These are phyloP conservation scores for Mobula birostris DNA, from an alignment of 2,113 vertebrate species.

Conservation along the genomic window DNA sequence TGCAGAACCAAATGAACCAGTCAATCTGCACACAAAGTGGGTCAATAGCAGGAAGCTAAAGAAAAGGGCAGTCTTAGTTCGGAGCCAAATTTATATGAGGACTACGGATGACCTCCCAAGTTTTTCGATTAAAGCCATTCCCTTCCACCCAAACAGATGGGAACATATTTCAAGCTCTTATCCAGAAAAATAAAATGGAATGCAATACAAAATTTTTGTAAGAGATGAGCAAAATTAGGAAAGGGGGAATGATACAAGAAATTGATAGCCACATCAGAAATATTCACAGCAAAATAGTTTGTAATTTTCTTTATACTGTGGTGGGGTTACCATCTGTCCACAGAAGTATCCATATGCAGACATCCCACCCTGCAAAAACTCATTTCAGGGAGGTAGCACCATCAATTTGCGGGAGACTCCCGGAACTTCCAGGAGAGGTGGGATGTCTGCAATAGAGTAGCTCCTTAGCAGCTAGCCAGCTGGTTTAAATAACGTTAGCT, in stretches of 20 bases:
- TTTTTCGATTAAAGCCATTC: background rate
- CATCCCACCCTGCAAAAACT: too few species aligned
- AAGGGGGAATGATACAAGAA: background rate
- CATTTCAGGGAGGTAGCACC: too few species aligned
- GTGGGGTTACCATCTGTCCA: background rate
- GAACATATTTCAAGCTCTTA: background rate
- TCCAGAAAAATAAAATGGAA: background rate
- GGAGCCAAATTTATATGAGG: background rate
- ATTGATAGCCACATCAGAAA: background rate
- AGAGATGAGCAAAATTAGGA: background rate
- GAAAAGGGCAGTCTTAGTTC: background rate
- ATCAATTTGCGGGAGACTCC: too few species aligned
- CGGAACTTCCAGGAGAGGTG: too few species aligned
- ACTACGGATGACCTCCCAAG: background rate
- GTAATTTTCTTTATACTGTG: conserved; percentile 3
- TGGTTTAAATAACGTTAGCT: too few species aligned
- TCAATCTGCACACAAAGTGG: background rate
- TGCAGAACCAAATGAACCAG: background rate
- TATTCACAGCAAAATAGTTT: background rate
- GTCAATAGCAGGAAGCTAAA: background rate
- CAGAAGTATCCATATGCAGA: too few species aligned
- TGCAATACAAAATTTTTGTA: background rate
- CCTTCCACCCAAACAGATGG: background rate
- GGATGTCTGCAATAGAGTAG: too few species aligned
- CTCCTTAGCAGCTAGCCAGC: too few species aligned